Evolutionary conservation across 2,113 vertebrate species (phyloP).

Genomic region (Balaenoptera acutorostrata): DNA sequence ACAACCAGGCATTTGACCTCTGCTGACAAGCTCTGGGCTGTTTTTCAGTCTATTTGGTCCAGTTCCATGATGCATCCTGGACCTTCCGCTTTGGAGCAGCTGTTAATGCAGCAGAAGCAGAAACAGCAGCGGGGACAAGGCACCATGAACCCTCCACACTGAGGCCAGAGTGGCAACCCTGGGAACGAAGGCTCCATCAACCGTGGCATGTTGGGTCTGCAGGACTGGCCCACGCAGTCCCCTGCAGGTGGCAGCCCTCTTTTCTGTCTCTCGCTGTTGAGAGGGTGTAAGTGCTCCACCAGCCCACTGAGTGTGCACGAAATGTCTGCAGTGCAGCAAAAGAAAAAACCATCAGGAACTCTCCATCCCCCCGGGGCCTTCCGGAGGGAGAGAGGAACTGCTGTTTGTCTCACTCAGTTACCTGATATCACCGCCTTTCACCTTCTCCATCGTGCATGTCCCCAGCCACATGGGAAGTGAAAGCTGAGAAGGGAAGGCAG

Average conservation of each 20-base stretch:
- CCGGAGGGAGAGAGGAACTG: conserved; percentile 83
- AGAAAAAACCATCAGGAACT: conserved; percentile 81
- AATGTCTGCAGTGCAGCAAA: conserved; percentile 83
- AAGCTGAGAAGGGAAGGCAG: conserved; percentile 80
- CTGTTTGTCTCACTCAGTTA: conserved; percentile 82
- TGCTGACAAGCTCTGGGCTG: conserved; percentile 57
- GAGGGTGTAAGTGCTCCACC: conserved; percentile 91
- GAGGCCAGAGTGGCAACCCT: conserved; percentile 84
- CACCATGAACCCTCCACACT: conserved; percentile 98
- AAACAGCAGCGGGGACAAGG: conserved; percentile 98
- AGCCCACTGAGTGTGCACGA: conserved; percentile 86
- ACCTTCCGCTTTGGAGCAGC: conserved; percentile 98
- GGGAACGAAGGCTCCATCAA: conserved; percentile 84
- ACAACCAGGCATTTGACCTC: background rate
- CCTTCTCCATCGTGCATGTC: conserved; percentile 85
- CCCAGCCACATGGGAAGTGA: conserved; percentile 81
- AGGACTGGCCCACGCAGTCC: conserved; percentile 84
- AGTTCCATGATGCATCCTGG: conserved; percentile 99
- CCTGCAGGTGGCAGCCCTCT: conserved; percentile 89
- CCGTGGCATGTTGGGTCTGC: conserved; percentile 91
- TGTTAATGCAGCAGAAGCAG: conserved; percentile 99
- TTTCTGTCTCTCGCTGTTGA: conserved; percentile 86
- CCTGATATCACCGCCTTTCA: conserved; percentile 80
- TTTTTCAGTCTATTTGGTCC: conserved; percentile 97
- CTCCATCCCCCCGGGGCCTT: conserved; percentile 78